Conservation (phyloP, 2,113 vertebrate genomes). For the Oncorhynchus clarkii region DNA sequence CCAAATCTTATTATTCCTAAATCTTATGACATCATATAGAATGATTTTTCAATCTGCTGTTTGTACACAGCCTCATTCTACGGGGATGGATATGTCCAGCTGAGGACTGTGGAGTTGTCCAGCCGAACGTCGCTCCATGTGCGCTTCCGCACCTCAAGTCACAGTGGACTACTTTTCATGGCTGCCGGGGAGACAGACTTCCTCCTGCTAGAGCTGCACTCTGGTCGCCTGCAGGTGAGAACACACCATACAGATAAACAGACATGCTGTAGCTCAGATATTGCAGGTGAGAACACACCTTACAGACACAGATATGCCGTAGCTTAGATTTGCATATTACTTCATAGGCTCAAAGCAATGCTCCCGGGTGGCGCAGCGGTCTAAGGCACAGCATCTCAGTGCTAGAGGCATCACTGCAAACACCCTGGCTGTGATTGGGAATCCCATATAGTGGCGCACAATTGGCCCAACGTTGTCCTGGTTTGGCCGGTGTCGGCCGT, state of each 20-base stretch:
- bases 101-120: constrained; percentile 70
- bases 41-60: not conserved
- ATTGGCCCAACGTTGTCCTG: too few species aligned
- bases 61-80: constrained; percentile 82
- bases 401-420: too few species aligned
- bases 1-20: not conserved
- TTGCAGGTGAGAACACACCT: too few species aligned
- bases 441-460: too few species aligned
- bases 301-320: too few species aligned
- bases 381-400: too few species aligned
- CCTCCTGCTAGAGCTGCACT: constrained; percentile 78
- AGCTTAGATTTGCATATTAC: too few species aligned
- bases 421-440: too few species aligned
- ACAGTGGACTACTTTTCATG: constrained; percentile 82
- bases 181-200: constrained; percentile 78
- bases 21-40: not conserved
- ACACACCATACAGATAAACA: not conserved
- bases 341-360: not conserved
- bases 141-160: constrained; percentile 78
- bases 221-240: constrained; percentile 75
- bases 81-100: constrained; percentile 81
- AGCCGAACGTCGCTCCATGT: constrained; percentile 75
- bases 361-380: not conserved
- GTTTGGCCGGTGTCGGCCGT: too few species aligned
- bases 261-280: too few species aligned